phyloP scores from a whole-genome alignment of 2,888 invertebrate genomes.

The Allolobophora icterica region DNA sequence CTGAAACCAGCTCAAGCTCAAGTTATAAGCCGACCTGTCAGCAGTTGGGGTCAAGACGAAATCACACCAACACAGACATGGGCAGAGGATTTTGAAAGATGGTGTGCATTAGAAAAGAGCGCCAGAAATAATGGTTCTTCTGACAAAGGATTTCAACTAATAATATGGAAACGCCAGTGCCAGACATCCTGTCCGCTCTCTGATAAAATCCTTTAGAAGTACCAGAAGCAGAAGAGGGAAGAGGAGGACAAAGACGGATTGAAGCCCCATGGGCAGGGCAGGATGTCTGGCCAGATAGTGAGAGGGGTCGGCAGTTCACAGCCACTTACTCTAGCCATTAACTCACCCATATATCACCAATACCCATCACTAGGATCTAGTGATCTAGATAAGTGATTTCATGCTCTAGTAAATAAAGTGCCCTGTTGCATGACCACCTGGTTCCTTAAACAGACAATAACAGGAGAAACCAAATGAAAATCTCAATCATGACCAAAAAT shows the following conservation, averaged over 20 bases:
- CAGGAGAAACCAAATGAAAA: background rate
- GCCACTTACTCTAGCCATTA: slow-evolving; percentile 17
- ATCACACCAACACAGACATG: background rate
- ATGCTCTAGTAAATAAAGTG: background rate
- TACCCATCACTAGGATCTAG: background rate
- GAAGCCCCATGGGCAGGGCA: background rate
- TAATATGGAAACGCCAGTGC: background rate
- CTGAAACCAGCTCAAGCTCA: background rate
- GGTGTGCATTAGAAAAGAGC: background rate
- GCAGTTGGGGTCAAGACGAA: slow-evolving; percentile 8
- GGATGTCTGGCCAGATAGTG: slow-evolving; percentile 11
- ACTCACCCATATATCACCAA: slow-evolving; percentile 3
- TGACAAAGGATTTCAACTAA: background rate
- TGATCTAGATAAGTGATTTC: background rate
- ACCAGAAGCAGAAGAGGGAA: background rate
- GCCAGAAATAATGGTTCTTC: background rate
- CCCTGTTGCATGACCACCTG: background rate
- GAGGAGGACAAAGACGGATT: background rate
- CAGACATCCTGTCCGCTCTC: background rate
- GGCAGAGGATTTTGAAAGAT: background rate
- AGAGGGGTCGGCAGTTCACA: background rate
- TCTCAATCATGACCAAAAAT: background rate
- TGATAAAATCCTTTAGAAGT: slow-evolving; percentile 2
- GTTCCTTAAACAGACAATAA: background rate
- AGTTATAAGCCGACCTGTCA: background rate